These are phyloP conservation scores for Babyrousa celebensis DNA, from an alignment of 2,797 vertebrate genomes.

Conservation along the genomic window DNA sequence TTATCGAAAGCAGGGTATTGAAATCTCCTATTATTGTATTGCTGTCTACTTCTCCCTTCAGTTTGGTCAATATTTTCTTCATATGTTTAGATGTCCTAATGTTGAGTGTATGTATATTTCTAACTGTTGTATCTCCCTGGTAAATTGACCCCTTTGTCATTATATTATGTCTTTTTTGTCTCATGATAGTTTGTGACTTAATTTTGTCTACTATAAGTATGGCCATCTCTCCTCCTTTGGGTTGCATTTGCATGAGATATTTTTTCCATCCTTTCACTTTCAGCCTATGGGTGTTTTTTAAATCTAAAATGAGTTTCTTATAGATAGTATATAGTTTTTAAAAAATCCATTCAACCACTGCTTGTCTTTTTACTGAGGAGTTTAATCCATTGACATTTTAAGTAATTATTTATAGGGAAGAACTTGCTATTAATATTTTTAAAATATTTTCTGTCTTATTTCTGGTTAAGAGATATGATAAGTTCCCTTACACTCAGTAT, in stretches of 20 bases:
- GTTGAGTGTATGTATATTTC: not conserved
- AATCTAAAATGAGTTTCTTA: not conserved
- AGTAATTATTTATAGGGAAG: not conserved
- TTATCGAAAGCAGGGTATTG: not conserved
- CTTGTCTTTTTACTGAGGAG: not conserved
- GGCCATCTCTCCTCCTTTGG: not conserved
- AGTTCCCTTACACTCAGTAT: not conserved
- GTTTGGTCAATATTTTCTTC: not conserved
- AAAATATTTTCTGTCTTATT: not conserved
- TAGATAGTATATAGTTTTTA: not conserved
- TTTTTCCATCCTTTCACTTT: not conserved
- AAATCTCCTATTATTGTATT: not conserved
- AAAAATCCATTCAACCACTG: not conserved
- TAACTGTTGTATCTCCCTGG: not conserved
- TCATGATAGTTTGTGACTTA: not conserved
- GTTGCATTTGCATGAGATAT: not conserved
- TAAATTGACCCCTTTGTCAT: not conserved
- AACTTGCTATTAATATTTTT: not conserved
- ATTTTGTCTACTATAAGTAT: not conserved
- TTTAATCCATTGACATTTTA: not conserved
- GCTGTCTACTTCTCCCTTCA: not conserved
- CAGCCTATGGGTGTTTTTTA: not conserved
- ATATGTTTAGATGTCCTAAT: not conserved
- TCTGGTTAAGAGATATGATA: not conserved
- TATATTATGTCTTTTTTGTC: not conserved